phyloP scores from a whole-genome alignment of 2,113 vertebrate genomes.

The Coracopsis vasa region DNA sequence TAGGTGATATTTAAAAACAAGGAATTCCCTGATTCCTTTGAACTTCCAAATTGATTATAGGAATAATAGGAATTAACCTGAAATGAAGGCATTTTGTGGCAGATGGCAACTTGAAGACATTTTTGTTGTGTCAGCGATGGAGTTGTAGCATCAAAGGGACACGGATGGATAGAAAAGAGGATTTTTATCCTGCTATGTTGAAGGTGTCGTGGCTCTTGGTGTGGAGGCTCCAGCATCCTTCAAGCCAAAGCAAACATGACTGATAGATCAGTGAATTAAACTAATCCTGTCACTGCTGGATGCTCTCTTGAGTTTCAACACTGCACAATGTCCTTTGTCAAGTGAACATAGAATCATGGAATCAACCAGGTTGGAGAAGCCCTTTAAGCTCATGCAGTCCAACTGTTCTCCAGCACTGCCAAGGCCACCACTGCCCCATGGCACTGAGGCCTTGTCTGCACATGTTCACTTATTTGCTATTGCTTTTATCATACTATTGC shows the following conservation, averaged over 20 bases:
- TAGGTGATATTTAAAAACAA: background rate
- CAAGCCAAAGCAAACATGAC: background rate
- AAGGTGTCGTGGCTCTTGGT: background rate
- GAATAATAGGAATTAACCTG: background rate
- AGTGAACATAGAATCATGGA: background rate
- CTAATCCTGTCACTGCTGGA: background rate
- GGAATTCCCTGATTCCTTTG: background rate
- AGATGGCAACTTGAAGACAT: background rate
- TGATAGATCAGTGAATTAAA: background rate
- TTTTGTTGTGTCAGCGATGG: background rate
- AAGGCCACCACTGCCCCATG: background rate
- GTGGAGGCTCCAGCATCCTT: background rate
- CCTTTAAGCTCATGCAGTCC: background rate
- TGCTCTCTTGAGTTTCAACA: background rate
- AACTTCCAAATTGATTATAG: background rate
- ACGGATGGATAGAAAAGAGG: background rate
- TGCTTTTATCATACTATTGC: background rate
- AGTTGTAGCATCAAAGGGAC: background rate
- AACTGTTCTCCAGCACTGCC: background rate
- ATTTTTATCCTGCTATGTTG: background rate
- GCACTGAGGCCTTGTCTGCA: background rate
- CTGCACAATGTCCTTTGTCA: background rate
- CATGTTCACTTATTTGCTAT: background rate
- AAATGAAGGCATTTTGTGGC: background rate
- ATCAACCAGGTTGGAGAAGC: background rate